Evolutionary conservation across 2,113 vertebrate species (phyloP).

Genomic region (Pagrus major): DNA sequence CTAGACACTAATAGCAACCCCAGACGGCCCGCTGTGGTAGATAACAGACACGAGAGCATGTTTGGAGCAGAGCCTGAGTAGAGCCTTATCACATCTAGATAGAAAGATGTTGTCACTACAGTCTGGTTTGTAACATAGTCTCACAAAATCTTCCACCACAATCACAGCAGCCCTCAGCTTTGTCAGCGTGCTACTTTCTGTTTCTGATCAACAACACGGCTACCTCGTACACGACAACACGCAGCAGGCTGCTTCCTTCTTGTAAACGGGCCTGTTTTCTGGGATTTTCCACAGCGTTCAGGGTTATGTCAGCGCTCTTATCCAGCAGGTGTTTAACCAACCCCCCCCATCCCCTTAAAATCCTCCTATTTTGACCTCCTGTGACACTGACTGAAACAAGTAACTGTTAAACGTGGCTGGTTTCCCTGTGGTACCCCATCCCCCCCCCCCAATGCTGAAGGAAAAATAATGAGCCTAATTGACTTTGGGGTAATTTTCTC

Average conservation of each 20-base stretch:
- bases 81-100: constrained; percentile 45
- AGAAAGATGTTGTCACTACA: constrained; percentile 46
- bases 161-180: constrained; percentile 35
- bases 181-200: constrained; percentile 43
- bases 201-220: constrained; percentile 24
- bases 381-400: constrained; percentile 50
- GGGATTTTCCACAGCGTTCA: constrained; percentile 19
- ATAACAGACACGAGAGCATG: constrained; percentile 21
- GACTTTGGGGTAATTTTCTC: constrained; percentile 77
- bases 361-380: constrained; percentile 39
- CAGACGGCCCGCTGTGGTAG: neutral
- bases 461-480: constrained; percentile 79
- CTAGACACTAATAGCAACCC: neutral
- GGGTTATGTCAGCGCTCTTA: constrained; percentile 17
- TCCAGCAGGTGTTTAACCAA: constrained; percentile 72
- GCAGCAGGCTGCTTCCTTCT: constrained; percentile 4
- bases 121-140: constrained; percentile 58
- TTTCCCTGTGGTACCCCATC: constrained; percentile 20
- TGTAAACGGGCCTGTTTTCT: constrained; percentile 19
- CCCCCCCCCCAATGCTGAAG: constrained; percentile 31
- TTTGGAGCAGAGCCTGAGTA: constrained; percentile 15
- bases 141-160: constrained; percentile 22
- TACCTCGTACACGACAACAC: neutral
- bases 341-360: neutral
- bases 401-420: constrained; percentile 55